Base-by-base conservation (phyloP, 2,797 vertebrate species). In the Melanogrammus aeglefinus region DNA sequence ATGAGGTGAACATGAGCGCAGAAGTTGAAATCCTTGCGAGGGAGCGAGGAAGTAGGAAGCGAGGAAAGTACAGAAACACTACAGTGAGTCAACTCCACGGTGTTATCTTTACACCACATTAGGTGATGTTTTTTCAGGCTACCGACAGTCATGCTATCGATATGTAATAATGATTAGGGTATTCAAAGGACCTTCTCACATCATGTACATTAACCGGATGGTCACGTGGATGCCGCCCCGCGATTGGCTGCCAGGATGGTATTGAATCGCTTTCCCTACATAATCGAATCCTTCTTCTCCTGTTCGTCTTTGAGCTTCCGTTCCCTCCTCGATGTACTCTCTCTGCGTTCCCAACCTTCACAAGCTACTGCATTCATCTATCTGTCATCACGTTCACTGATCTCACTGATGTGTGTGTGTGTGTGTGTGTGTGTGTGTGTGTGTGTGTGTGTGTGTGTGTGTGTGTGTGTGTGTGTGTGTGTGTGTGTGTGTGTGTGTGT, bases 251-350 rank as follows among this genome's bases (percentile, higher is more conserved):
- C 18, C n/a, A 41, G 35, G n/a, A 24, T 12, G n/a, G 27, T 71
- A 76, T 81, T 79, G 78, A 78, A 85, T 88, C 81, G 80, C 87
- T 79, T 85, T 88, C 86, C 79, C 16, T 3, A 81, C 79, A 86
- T 85, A 89, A 92, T 89, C 85, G 77, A 90, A 93, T 39, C 90
- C 83, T 86, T 82, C 83, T 80, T 79, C 79, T 77, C 86, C 83
- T 78, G 75, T 75, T 85, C 88, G 84, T 85, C 85, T 88, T 85
- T 35, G 6, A 75, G 79, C 87, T 83, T 88, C 87, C 85, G 85
- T 84, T 73, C 77, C 84, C 72, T 85, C 79, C 79, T 86, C 75
- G 87, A 90, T 78, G 82, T 75, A 78, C 87, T 88, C 84, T 73
- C 47, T 47, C 44, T 18, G 13, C 44, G 0, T 21, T 63, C 57